Evolutionary conservation across 2,888 invertebrate species (phyloP), one percentile per base, ranked within the genome.

Genomic region (Tipula helvola): DNA sequence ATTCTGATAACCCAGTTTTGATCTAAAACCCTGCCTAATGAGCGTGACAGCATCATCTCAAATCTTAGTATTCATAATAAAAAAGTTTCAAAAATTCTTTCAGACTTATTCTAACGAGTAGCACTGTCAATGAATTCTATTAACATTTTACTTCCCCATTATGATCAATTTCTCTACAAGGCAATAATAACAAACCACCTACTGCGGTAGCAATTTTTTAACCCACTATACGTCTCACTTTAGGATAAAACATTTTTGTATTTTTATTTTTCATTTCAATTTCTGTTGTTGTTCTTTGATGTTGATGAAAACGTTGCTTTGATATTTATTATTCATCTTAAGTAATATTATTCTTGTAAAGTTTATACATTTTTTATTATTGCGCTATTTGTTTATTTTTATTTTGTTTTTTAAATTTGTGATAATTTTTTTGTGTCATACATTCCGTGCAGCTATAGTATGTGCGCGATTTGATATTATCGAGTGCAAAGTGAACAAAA

Each of bases 271-370:
- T 71, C 71, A 71, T 71, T 71, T 10, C 71, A 71, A 71, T 71
- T 71, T 71, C 71, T 71, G 71, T 71, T 71, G 71, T 71, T 71
- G 71, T 71, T 71, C 71, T 71, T 71, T 71, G 71, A 71, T 71
- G 71, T 71, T 28, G 71, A 71, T 71, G 71, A 71, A 57, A 71
- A 28, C 71, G 71, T 71, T 12, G 10, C 71, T 71, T 71, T 71
- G 71, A 71, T 71, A 71, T 71, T 71, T 71, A 71, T 71, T 71
- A 71, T 71, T 71, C 71, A 71, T 71, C 16, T 52, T 52, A 52
- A 52, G 52, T 52, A 52, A 16, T 52, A 28, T 28, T 28, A 1
- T 39, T 39, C 52, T 57, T 57, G 52, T 16, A 57, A 5, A 57
- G 7, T 44, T 52, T 28, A 71, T 57, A 28, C 12, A 28, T 2